Conservation (phyloP, 1,140 invertebrate species). For the Asbolus verrucosus region DNA sequence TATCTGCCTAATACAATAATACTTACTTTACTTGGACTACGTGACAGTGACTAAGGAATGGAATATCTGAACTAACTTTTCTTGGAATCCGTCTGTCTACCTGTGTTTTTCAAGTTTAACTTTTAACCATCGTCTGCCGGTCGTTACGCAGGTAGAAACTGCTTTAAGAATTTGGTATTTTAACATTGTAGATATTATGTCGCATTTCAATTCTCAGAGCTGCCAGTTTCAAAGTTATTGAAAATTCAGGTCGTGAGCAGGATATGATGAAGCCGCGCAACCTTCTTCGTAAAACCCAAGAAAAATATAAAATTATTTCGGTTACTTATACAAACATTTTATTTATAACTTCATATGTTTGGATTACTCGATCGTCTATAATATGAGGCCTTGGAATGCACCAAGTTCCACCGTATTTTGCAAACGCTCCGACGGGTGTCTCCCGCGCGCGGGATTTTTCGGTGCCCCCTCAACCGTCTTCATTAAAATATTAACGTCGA, state of each 20-base stretch:
- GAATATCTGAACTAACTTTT: too few relatives aligned
- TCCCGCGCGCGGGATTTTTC: constrained; percentile 25
- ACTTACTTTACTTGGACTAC: too few relatives aligned
- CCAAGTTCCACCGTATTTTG: too few relatives aligned
- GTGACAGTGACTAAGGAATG: too few relatives aligned
- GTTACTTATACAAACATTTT: constrained; percentile 26
- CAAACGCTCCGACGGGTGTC: too few relatives aligned
- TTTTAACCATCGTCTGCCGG: too few relatives aligned
- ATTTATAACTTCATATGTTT: constrained; percentile 17
- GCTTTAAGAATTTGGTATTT: too few relatives aligned
- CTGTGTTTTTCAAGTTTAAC: too few relatives aligned
- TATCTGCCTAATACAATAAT: too few relatives aligned
- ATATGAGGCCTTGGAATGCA: constrained; percentile 5
- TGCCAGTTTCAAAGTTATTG: constrained; percentile 9
- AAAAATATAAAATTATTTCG: constrained; percentile 26
- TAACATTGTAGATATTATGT: too few relatives aligned
- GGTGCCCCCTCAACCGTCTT: constrained; percentile 16
- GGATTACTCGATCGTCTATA: background rate
- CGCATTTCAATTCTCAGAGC: too few relatives aligned
- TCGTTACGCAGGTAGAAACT: too few relatives aligned
- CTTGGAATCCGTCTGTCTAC: constrained; percentile 10
- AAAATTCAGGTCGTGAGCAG: constrained; percentile 6
- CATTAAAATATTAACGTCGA: background rate
- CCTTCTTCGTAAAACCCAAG: constrained; percentile 13
- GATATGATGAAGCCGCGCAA: constrained; percentile 1